phyloP scores from a whole-genome alignment of 1,140 invertebrate genomes.

The Phenacoccus solenopsis region DNA sequence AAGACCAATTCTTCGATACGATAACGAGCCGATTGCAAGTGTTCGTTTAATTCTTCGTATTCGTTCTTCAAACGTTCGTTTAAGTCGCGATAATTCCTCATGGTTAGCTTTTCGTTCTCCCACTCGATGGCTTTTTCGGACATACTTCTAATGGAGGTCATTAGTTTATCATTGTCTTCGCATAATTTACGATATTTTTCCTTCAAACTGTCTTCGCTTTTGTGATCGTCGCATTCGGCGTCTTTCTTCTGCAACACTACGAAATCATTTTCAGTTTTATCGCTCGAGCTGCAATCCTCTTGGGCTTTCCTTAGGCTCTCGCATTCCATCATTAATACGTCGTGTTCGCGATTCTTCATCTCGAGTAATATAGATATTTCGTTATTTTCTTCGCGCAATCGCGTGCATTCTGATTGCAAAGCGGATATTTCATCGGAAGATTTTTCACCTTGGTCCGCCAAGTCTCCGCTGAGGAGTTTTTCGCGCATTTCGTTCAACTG shows the following conservation, averaged over 20 bases:
- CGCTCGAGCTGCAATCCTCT: not conserved
- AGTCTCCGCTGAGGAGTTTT: not conserved
- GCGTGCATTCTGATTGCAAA: not conserved
- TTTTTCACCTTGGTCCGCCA: not conserved
- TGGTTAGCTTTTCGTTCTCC: not conserved
- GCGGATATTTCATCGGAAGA: not conserved
- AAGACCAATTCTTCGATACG: not conserved
- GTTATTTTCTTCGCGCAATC: not conserved
- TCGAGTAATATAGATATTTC: not conserved
- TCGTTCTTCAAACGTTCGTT: not conserved
- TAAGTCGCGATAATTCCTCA: not conserved
- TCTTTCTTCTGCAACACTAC: not conserved
- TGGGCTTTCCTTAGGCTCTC: not conserved
- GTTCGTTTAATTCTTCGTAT: not conserved
- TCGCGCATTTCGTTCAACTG: not conserved
- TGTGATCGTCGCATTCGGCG: not conserved
- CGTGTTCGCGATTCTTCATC: not conserved
- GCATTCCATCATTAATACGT: not conserved
- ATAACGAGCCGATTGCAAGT: not conserved
- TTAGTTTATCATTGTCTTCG: not conserved
- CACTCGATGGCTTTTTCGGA: not conserved
- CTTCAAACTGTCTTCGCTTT: not conserved
- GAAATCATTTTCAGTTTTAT: conserved; percentile 5
- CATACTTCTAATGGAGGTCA: not conserved
- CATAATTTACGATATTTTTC: not conserved